Base-by-base conservation (phyloP, 2,888 invertebrate species). In the Stegana nigrithorax region DNA sequence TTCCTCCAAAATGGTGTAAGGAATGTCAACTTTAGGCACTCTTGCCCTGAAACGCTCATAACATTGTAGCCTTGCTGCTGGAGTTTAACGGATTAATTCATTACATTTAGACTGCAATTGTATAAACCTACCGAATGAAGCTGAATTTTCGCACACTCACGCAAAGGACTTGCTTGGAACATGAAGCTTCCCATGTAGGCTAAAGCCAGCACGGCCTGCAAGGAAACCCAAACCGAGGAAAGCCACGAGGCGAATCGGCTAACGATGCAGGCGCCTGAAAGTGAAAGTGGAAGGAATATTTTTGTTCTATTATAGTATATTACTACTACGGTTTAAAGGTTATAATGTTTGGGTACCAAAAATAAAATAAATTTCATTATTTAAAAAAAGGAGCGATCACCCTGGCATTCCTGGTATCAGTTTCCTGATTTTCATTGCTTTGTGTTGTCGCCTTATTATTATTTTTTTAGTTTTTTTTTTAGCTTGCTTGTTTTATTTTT, bases 191-290 rank as follows among this genome's bases (percentile, higher is more conserved):
- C 83, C 42, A 85, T 81, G 63, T 86, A 85, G 19, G 81, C 83
- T 61, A 85, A 63, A 10, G 85, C 84, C 45, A 86, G 68, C 29
- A 83, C 84, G 14, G 84, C 85, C 69, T 86, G 85, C 57, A 86
- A 65, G 17, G 86, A 84, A 56, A 85, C 75, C 86, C 86, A 86
- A 65, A 86, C 76, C 32, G 85, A 80, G 27, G 83, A 81, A 21
- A 86, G 68, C 85, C 85, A 86, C 6, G 86, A 85, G 23, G 84
- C 84, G 60, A 86, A 81, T 64, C 86, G 82, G 47, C 86, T 83
- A 17, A 86, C 73, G 36, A 86, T 81, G 67, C 83, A 81, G 65
- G 86, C 86, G 67, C 86, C 86, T 86, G 64, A 14, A 57, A 27
- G 50, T 53, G 12, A 56, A 25, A 59, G 23, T 19, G n/a, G 17